These are phyloP conservation scores for Oryzias curvinotus DNA, from an alignment of 2,113 vertebrate genomes.

Conservation along the genomic window DNA sequence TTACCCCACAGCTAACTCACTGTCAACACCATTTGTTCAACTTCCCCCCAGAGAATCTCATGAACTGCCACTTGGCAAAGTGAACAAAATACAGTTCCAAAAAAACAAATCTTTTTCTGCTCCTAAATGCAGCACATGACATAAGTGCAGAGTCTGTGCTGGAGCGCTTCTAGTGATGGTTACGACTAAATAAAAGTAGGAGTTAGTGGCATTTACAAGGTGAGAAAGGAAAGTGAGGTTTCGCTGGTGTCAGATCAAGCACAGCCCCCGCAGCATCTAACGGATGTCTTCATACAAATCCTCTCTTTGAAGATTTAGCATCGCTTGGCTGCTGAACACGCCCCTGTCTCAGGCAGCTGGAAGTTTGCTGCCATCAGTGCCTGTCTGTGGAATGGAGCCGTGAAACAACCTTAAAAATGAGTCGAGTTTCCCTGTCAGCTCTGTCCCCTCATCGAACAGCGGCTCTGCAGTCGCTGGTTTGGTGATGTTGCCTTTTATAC, in stretches of 20 bases:
- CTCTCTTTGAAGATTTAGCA: slow-evolving; percentile 60
- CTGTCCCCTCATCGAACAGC: slow-evolving; percentile 28
- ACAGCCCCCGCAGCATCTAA: slow-evolving; percentile 27
- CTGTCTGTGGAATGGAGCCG: slow-evolving; percentile 17
- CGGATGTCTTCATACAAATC: slow-evolving; percentile 53
- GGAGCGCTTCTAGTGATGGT: background rate
- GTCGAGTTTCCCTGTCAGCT: slow-evolving; percentile 32
- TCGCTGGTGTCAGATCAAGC: slow-evolving; percentile 23
- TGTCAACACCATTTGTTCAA: background rate
- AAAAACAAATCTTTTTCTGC: background rate
- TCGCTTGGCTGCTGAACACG: slow-evolving; percentile 39
- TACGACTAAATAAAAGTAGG: background rate
- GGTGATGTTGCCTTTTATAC: slow-evolving; percentile 5
- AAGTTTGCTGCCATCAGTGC: slow-evolving; percentile 10
- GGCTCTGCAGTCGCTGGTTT: slow-evolving; percentile 1
- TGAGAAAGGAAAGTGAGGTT: background rate
- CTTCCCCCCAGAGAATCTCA: background rate
- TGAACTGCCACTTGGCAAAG: too few species aligned
- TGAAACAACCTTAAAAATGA: slow-evolving; percentile 17
- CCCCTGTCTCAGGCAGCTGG: slow-evolving; percentile 37
- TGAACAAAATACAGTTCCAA: too few species aligned
- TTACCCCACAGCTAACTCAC: background rate
- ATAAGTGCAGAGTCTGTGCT: background rate
- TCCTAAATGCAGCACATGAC: background rate
- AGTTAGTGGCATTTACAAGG: background rate